A percentile compares a stretch with the other conserved stretches of the same genome.
Conservation (phyloP, 1,140 invertebrate species). For the Eueides isabella region DNA sequence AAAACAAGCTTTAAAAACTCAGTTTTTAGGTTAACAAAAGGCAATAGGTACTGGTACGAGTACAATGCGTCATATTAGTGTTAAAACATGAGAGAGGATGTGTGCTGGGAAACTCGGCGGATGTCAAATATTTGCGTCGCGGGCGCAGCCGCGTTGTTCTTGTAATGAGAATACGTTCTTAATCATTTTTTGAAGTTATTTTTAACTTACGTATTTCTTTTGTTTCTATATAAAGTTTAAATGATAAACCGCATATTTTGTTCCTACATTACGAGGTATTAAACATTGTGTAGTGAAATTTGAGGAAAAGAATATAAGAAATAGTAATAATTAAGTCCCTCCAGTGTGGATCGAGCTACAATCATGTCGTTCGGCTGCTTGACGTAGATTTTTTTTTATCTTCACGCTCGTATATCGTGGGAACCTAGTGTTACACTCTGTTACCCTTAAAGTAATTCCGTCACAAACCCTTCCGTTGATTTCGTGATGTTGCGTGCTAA, state of each 20-base stretch:
- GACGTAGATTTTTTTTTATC: too few species aligned
- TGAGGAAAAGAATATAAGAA: too few species aligned
- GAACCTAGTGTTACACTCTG: too few species aligned
- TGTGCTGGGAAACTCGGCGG: constrained; percentile 30
- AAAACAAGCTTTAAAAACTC: too few species aligned
- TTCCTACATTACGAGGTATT: too few species aligned
- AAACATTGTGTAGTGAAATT: too few species aligned
- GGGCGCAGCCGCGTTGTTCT: constrained; percentile 4
- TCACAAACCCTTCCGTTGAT: background rate
- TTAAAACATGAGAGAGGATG: constrained; percentile 24
- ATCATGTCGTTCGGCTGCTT: too few species aligned
- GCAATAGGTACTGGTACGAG: background rate
- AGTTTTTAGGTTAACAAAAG: background rate
- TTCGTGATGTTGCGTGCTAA: background rate
- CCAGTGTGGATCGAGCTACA: too few species aligned
- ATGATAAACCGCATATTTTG: too few species aligned
- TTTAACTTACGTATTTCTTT: background rate
- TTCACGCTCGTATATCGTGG: too few species aligned
- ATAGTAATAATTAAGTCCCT: too few species aligned
- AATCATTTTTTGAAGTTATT: background rate
- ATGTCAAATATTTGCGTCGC: constrained; percentile 34
- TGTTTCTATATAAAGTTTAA: background rate
- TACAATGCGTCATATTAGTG: constrained; percentile 8
- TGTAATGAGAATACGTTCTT: background rate
- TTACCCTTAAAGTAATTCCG: too few species aligned